Conservation (phyloP, 2,888 invertebrate genomes). For the Mongoloraphidia duomilia region DNA sequence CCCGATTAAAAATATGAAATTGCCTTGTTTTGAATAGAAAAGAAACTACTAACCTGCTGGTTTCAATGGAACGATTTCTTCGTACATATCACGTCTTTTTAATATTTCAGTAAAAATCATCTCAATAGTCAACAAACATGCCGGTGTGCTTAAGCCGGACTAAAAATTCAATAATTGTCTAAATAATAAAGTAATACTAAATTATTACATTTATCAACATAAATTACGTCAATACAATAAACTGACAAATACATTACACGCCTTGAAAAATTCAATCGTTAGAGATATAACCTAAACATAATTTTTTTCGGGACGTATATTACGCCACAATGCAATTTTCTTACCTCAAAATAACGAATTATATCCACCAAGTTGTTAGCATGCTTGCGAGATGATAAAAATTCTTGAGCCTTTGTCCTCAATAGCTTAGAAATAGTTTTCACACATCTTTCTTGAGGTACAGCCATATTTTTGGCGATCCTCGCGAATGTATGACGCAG, state of each 20-base stretch:
- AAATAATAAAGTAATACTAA: background rate
- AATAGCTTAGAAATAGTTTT: constrained; percentile 51
- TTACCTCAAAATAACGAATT: constrained; percentile 51
- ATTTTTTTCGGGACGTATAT: constrained; percentile 22
- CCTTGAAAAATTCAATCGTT: too few relatives aligned
- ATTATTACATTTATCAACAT: background rate
- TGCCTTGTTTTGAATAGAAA: constrained; percentile 17
- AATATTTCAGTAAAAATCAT: constrained; percentile 54
- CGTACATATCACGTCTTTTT: constrained; percentile 48
- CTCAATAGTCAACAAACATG: constrained; percentile 53
- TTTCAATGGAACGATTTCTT: constrained; percentile 43
- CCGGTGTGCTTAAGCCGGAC: constrained; percentile 30
- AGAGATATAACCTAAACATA: constrained; percentile 19
- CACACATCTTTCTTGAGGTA: constrained; percentile 21
- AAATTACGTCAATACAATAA: too few relatives aligned
- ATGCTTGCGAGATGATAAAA: constrained; percentile 48
- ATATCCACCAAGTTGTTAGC: constrained; percentile 52
- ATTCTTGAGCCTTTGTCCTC: constrained; percentile 53
- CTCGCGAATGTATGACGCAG: too few relatives aligned
- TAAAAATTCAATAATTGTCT: constrained; percentile 1
- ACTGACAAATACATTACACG: too few relatives aligned
- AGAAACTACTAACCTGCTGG: constrained; percentile 32
- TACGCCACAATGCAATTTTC: constrained; percentile 13
- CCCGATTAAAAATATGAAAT: too few relatives aligned
- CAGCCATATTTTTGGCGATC: background rate